These are phyloP conservation scores for Anneissia japonica DNA, from an alignment of 35 echinoderm and acorn worm genomes.

Conservation along the genomic window DNA sequence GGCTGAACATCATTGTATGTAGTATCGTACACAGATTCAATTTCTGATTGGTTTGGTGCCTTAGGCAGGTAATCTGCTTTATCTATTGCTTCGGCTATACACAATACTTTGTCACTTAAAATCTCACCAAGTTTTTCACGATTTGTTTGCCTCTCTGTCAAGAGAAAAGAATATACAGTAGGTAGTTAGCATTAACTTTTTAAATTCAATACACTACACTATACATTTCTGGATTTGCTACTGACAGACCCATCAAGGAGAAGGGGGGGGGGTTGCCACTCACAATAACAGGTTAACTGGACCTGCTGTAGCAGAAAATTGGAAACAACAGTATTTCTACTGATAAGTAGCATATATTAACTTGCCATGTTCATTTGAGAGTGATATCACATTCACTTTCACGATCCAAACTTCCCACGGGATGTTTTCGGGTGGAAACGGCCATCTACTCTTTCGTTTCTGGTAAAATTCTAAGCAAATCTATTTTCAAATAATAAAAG, in stretches of 20 bases:
- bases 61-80: slow-evolving; percentile 91
- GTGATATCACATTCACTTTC: slow-evolving; percentile 65
- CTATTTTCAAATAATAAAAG: background rate
- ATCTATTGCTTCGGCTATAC: slow-evolving; percentile 93
- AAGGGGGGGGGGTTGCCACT: background rate
- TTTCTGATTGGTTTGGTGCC: slow-evolving; percentile 78
- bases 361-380: slow-evolving; percentile 89
- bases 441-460: slow-evolving; percentile 91
- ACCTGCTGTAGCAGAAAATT: background rate
- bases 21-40: slow-evolving; percentile 89
- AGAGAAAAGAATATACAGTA: background rate
- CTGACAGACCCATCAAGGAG: no score
- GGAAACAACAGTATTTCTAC: background rate
- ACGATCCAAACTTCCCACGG: slow-evolving; percentile 91
- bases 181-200: no score
- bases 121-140: slow-evolving; percentile 90
- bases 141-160: slow-evolving; percentile 82
- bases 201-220: no score
- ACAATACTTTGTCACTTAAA: slow-evolving; percentile 69
- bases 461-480: slow-evolving; percentile 92
- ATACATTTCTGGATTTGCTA: background rate
- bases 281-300: background rate
- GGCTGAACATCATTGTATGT: slow-evolving; percentile 78
- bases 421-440: slow-evolving; percentile 85
- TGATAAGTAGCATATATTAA: background rate